These are phyloP conservation scores for Nymphalis urticae DNA, from an alignment of 2,888 invertebrate species.

Conservation along the genomic window DNA sequence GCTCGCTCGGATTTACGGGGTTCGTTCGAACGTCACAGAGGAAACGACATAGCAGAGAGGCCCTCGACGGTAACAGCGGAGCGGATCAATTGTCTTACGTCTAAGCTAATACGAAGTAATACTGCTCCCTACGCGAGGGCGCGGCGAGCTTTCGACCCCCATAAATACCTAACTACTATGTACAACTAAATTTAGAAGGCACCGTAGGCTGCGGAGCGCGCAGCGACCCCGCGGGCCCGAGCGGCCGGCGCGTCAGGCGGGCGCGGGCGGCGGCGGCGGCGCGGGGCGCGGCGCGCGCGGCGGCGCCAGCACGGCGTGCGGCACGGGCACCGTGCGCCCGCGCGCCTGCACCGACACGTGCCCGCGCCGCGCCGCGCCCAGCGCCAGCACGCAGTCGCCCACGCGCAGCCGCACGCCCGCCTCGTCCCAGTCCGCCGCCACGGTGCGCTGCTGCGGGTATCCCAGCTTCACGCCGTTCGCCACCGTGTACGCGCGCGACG, in stretches of 20 bases:
- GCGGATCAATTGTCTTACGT: background rate
- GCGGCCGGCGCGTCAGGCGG: constrained; percentile 40
- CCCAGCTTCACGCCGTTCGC: constrained; percentile 94
- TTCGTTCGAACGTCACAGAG: too few species aligned
- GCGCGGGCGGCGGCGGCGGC: constrained; percentile 57
- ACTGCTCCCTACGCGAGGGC: constrained; percentile 21
- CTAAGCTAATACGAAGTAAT: constrained; percentile 22
- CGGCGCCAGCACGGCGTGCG: constrained; percentile 71
- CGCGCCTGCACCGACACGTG: constrained; percentile 90
- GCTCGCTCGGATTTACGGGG: too few species aligned
- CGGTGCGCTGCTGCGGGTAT: constrained; percentile 94
- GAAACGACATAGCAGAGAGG: too few species aligned
- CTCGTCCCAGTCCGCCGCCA: constrained; percentile 91
- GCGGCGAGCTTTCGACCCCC: constrained; percentile 27
- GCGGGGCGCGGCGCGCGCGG: constrained; percentile 60
- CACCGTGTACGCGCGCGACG: constrained; percentile 94
- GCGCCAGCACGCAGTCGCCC: constrained; percentile 93
- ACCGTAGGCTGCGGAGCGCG: background rate
- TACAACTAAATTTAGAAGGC: constrained; percentile 45
- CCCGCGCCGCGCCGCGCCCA: constrained; percentile 93
- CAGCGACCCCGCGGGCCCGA: constrained; percentile 12
- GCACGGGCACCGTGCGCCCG: constrained; percentile 65
- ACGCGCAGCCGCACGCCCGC: constrained; percentile 80
- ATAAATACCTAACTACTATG: constrained; percentile 63
- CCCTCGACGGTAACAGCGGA: background rate